Conservation (phyloP, 2,113 vertebrate species). For the Indri indri region DNA sequence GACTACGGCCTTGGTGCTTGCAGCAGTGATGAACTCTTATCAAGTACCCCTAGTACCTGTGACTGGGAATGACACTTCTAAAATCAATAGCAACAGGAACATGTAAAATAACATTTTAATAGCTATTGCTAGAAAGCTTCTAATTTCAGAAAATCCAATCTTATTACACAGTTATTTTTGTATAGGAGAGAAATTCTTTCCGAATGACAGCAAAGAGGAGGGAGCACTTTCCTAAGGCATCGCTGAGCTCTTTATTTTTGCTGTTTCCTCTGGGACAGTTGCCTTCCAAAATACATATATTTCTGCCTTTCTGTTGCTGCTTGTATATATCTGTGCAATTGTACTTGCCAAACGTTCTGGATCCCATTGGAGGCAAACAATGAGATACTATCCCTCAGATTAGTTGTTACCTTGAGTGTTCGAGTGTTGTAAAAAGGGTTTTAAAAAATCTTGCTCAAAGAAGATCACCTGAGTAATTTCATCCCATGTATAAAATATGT, state of each 20-base stretch:
- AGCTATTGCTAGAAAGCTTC: constrained; percentile 14
- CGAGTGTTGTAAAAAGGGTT: not conserved
- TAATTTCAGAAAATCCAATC: constrained; percentile 49
- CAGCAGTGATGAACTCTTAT: fast-evolving
- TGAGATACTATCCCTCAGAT: not conserved
- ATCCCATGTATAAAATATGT: not conserved
- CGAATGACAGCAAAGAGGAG: not conserved
- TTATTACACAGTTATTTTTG: constrained; percentile 8
- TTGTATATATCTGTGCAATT: not conserved
- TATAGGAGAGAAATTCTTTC: constrained; percentile 47
- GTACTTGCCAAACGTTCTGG: not conserved
- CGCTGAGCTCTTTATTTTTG: not conserved
- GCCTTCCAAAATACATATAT: constrained; percentile 28
- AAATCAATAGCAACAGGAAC: not conserved
- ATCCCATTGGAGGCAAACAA: not conserved
- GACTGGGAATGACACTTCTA: not conserved
- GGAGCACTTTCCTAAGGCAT: not conserved
- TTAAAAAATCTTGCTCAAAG: not conserved
- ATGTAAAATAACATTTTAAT: not conserved
- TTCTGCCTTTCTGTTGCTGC: not conserved
- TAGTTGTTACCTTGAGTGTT: not conserved
- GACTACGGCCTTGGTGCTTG: not conserved
- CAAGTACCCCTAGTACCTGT: not conserved
- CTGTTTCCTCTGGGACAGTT: not conserved
- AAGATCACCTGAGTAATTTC: constrained; percentile 40